Conservation (phyloP, 92 coral and sea anemone species). For the Epizoanthus illoricatus region DNA sequence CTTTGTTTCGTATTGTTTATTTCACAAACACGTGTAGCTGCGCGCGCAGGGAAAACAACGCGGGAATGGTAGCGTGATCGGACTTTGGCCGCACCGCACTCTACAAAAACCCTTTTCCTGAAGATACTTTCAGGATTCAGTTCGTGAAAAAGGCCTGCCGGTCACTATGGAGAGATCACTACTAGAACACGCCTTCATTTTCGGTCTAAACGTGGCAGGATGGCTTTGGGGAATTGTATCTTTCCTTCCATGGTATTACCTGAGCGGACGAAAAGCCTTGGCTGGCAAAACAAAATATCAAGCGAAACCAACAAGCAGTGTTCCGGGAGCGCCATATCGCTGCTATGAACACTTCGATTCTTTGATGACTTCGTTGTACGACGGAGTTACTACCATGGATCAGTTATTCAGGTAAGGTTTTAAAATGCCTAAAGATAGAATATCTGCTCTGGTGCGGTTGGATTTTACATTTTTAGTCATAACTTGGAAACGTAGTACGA, state of each 20-base stretch:
- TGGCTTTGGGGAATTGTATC: constrained; percentile 93
- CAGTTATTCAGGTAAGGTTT: constrained; percentile 85
- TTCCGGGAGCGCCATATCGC: constrained; percentile 85
- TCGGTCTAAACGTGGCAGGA: constrained; percentile 86
- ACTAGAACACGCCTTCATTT: constrained; percentile 84
- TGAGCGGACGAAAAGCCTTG: constrained; percentile 80
- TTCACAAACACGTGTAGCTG: constrained; percentile 35
- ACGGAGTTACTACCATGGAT: constrained; percentile 91
- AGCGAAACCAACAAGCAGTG: constrained; percentile 76
- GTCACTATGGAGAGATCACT: constrained; percentile 80
- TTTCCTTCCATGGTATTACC: constrained; percentile 90
- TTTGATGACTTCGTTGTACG: constrained; percentile 72
- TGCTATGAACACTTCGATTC: constrained; percentile 90
- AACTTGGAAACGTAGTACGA: too few species aligned
- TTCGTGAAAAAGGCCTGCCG: not conserved
- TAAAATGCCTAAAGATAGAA: too few species aligned
- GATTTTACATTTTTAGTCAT: too few species aligned
- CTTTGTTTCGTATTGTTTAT: constrained; percentile 17
- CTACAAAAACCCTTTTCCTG: constrained; percentile 29
- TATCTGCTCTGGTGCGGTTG: too few species aligned
- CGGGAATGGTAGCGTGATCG: constrained; percentile 1
- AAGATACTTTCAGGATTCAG: not conserved
- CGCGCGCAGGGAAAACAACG: constrained; percentile 13
- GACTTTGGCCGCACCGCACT: constrained; percentile 29
- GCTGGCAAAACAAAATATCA: constrained; percentile 71